Conservation (phyloP, 2,797 vertebrate species). For the Sandelia bainsii region DNA sequence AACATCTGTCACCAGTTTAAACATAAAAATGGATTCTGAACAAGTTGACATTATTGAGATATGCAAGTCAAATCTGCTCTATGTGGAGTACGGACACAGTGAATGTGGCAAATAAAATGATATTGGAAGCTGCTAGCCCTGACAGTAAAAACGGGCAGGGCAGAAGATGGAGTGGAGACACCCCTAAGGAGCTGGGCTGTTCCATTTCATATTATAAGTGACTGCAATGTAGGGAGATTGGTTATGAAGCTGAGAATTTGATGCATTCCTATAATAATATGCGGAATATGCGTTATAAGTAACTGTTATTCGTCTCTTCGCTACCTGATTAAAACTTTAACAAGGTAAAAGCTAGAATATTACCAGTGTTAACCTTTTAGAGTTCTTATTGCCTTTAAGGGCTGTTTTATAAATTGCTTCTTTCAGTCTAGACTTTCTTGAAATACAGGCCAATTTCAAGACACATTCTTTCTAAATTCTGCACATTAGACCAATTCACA, state of each 20-base stretch:
- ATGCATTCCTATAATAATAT: too few relatives aligned
- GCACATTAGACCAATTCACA: slow-evolving; percentile 1
- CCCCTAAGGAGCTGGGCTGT: slow-evolving; percentile 10
- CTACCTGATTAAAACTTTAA: too few relatives aligned
- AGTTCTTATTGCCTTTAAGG: too few relatives aligned
- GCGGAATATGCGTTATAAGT: too few relatives aligned
- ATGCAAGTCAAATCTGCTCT: neutral
- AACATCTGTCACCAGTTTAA: slow-evolving; percentile 10
- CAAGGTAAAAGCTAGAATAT: too few relatives aligned
- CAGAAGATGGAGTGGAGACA: slow-evolving; percentile 40
- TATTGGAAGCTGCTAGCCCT: slow-evolving; percentile 10
- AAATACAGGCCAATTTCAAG: slow-evolving; percentile 10
- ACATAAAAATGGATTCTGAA: neutral
- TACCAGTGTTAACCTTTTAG: too few relatives aligned
- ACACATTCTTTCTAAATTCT: slow-evolving; percentile 1
- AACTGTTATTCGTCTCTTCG: too few relatives aligned
- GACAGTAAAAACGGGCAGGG: slow-evolving; percentile 27
- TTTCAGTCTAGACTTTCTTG: slow-evolving; percentile 32
- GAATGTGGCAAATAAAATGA: slow-evolving; percentile 9
- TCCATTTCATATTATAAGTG: too few relatives aligned
- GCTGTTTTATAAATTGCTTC: too few relatives aligned
- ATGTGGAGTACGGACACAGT: neutral
- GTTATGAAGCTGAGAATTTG: too few relatives aligned
- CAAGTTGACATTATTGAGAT: neutral
- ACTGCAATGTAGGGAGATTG: too few relatives aligned